Base-by-base conservation (phyloP, 2,888 invertebrate species). In the Scaptomyza caliginosa region DNA sequence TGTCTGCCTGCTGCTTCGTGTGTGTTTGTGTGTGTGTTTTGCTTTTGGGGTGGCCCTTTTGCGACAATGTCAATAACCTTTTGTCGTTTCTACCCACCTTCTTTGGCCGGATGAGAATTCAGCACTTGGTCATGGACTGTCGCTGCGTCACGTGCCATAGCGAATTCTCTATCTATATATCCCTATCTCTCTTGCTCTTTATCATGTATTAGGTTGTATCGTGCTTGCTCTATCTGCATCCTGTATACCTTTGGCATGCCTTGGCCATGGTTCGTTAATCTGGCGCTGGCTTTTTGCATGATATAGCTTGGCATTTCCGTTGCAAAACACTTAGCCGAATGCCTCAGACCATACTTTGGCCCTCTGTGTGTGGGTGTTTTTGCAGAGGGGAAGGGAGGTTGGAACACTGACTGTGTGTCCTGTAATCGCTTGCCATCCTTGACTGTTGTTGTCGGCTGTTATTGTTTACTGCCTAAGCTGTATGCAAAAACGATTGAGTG, bases 101-200 rank as follows among this genome's bases (percentile, higher is more conserved):
- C 16, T 34, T 74, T 64, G 58, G 72, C 66, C 69, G 70, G 60
- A 84, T 76, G 78, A 74, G 72, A 84, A 83, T 86, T 86, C 84
- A 78, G 84, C 86, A 84, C 84, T 84, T 84, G 84, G 84, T 83
- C 86, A 86, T 84, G 86, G 84, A 83, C 83, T 82, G 79, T 70
- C 85, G 78, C 78, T 78, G 81, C 74, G 85, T 81, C 81, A 81
- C 81, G 81, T 81, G 84, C 81, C 84, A 58, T 36, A 43, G 45
- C 66, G 50, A 74, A 62, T 77, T 60, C 67, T 60, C 43, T 54
- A 40, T 57, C 54, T 57, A 51, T 57, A 51, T 58, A 50, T 34
- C 45, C 46, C 0, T 10, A 30, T 49, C 36, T 24, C 40, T 51
- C 62, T 32, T 59, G 45, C n/a, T 21, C 16, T 48, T n/a, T 36